phyloP scores from a whole-genome alignment of 64 coral and sea anemone genomes.

The Platygyra sinensis region DNA sequence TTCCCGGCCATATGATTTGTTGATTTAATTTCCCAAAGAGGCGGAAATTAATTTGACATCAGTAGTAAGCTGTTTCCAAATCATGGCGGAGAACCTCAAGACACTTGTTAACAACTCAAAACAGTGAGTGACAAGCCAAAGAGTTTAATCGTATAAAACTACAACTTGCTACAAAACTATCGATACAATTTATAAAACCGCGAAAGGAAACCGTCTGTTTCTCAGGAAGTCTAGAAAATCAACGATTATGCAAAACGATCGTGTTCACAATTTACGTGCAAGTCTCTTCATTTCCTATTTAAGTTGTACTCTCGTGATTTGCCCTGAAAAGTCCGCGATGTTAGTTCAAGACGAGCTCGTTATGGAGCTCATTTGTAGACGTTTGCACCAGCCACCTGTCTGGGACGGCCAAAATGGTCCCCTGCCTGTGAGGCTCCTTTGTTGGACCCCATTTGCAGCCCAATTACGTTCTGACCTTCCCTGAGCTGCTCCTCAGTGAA shows the following conservation, averaged over 20 bases:
- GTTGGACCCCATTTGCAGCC: conserved; percentile 78
- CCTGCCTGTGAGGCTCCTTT: conserved; percentile 71
- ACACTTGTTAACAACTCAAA: too few relatives aligned
- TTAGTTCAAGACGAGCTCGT: neutral
- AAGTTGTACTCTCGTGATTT: neutral
- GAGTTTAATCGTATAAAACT: conserved; percentile 38
- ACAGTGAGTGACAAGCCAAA: neutral
- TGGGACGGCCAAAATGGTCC: conserved; percentile 55
- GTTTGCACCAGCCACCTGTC: conserved; percentile 59
- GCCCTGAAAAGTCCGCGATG: neutral
- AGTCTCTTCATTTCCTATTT: neutral
- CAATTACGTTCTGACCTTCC: conserved; percentile 50
- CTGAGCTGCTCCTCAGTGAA: conserved; percentile 72
- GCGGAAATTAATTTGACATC: too few relatives aligned
- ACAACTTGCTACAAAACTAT: neutral
- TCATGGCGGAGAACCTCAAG: neutral
- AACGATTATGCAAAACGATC: neutral
- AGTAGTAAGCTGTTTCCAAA: neutral
- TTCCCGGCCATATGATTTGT: too few relatives aligned
- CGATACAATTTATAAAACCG: neutral
- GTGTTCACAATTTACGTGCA: neutral
- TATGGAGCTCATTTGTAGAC: conserved; percentile 58
- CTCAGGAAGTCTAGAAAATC: neutral
- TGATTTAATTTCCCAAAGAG: too few relatives aligned
- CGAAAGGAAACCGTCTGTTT: neutral